A percentile compares a stretch with the other conserved stretches of the same genome.
Evolutionary conservation across 2,888 invertebrate species (phyloP).

Genomic region (Sphecodes monilicornis): DNA sequence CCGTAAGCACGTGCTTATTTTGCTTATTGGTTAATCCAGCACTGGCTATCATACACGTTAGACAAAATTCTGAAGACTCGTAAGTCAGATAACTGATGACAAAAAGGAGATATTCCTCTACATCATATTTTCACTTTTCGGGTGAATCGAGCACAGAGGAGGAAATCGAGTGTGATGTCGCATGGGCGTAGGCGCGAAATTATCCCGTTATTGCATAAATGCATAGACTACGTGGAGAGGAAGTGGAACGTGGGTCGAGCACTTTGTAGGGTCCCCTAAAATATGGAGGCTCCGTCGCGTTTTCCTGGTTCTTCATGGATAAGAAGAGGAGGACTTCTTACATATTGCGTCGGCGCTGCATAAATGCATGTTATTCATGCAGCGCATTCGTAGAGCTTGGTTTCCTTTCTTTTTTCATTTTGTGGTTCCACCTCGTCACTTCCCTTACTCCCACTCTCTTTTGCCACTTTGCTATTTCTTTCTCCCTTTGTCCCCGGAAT

Average conservation of each 20-base stretch:
- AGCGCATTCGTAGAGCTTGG: conserved; percentile 70
- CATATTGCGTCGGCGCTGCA: conserved; percentile 80
- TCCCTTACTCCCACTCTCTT: background rate
- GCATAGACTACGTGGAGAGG: conserved; percentile 73
- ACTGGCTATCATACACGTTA: background rate
- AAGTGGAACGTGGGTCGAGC: conserved; percentile 69
- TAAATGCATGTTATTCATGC: conserved; percentile 81
- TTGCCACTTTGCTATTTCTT: background rate
- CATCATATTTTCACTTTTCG: conserved; percentile 33
- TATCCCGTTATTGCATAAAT: conserved; percentile 80
- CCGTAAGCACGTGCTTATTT: too few relatives aligned
- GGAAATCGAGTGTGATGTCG: conserved; percentile 74
- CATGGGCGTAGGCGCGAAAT: conserved; percentile 76
- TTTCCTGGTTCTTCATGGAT: conserved; percentile 72
- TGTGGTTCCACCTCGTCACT: conserved; percentile 15
- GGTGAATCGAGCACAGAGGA: conserved; percentile 50
- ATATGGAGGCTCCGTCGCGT: conserved; percentile 74
- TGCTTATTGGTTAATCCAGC: too few relatives aligned
- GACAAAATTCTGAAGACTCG: background rate
- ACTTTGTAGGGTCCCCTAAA: conserved; percentile 74
- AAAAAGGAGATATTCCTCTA: background rate
- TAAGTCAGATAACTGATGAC: background rate
- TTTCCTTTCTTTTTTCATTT: conserved; percentile 58
- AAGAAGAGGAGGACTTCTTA: conserved; percentile 77
- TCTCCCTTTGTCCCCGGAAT: conserved; percentile 7